phyloP scores from a whole-genome alignment of 2,113 vertebrate species.

The Vidua macroura region DNA sequence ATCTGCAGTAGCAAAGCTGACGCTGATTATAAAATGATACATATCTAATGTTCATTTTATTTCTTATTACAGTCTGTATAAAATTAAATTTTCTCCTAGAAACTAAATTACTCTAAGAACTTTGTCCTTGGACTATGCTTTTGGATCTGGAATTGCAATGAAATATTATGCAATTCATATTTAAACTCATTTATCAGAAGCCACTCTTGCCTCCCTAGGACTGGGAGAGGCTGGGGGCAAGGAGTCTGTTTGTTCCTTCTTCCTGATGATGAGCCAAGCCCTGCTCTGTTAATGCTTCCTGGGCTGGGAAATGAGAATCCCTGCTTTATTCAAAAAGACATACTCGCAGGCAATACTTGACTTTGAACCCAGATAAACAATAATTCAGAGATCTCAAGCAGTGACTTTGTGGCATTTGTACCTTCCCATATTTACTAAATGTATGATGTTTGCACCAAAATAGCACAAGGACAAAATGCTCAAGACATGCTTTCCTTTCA shows the following conservation, averaged over 20 bases:
- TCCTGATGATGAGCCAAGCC: neutral
- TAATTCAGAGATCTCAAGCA: neutral
- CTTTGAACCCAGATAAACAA: neutral
- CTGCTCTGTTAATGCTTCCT: neutral
- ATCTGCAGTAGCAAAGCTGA: neutral
- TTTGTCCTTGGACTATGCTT: neutral
- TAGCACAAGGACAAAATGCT: neutral
- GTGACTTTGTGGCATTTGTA: neutral
- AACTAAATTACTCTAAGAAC: neutral
- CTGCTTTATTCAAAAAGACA: neutral
- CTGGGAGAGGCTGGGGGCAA: neutral
- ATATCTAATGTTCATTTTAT: neutral
- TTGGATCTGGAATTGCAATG: neutral
- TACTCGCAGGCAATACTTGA: neutral
- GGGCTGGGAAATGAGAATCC: neutral
- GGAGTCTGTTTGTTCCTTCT: neutral
- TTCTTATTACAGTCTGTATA: neutral
- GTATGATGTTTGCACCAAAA: neutral
- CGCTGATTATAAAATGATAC: conserved; percentile 9
- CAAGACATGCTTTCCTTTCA: neutral
- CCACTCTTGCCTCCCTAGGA: neutral
- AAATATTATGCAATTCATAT: neutral
- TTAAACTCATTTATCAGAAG: neutral
- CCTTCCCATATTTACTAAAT: neutral
- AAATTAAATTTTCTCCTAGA: neutral